These are phyloP conservation scores for Styela clava DNA, from an alignment of 23 tunicate genomes.

Conservation along the genomic window DNA sequence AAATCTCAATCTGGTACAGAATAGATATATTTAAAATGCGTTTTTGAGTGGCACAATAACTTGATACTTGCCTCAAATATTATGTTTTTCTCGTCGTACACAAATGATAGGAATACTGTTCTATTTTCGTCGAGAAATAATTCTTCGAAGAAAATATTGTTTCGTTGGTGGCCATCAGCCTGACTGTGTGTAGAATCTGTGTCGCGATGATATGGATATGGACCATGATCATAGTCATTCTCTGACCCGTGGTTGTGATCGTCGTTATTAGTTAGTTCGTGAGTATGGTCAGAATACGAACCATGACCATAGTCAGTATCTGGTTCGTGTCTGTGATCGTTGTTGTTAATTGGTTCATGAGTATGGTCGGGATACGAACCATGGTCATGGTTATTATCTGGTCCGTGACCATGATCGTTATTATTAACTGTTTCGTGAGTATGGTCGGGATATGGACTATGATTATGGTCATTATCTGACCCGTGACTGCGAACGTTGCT, in stretches of 20 bases:
- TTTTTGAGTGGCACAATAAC: too few species aligned
- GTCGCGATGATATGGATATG: not conserved
- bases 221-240: not conserved
- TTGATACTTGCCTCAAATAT: not conserved
- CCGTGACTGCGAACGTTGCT: not conserved
- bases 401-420: not conserved
- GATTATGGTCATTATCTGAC: not conserved
- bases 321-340: too few species aligned
- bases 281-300: too few species aligned
- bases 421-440: not conserved
- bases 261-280: too few species aligned
- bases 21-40: too few species aligned
- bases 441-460: not conserved
- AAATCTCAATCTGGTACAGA: too few species aligned
- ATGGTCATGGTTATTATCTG: not conserved
- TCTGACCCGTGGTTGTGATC: too few species aligned
- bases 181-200: too few species aligned
- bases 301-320: too few species aligned
- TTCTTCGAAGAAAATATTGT: too few species aligned
- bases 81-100: not conserved
- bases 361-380: not conserved
- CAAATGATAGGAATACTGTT: not conserved
- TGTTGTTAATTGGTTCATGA: too few species aligned
- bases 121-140: not conserved
- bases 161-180: too few species aligned